phyloP scores from a whole-genome alignment of 2,113 vertebrate genomes.

The Perognathus longimembris region DNA sequence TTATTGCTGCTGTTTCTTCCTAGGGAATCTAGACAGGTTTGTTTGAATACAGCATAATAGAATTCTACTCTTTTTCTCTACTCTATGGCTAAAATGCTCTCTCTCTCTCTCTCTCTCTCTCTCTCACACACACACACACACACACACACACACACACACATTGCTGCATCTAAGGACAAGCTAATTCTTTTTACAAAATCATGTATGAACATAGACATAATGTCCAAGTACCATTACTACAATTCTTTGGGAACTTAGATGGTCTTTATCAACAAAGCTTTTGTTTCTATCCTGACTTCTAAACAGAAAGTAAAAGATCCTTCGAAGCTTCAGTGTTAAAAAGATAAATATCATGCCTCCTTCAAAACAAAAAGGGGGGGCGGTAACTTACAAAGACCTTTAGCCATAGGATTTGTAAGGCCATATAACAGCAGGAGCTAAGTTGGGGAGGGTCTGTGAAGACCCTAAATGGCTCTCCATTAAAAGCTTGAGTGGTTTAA shows the following conservation, averaged over 20 bases:
- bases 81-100: neutral
- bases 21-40: neutral
- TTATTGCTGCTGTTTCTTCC: constrained; percentile 21
- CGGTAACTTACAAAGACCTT: neutral
- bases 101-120: too few species aligned
- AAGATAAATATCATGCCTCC: neutral
- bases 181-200: constrained; percentile 16
- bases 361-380: neutral
- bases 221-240: neutral
- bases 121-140: too few species aligned
- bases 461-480: neutral
- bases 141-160: neutral
- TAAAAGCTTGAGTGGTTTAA: neutral
- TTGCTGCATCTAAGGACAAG: neutral
- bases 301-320: constrained; percentile 50
- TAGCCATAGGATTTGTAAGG: neutral
- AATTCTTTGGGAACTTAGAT: neutral
- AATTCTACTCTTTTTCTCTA: neutral
- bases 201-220: neutral
- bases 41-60: neutral
- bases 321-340: constrained; percentile 1
- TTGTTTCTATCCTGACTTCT: constrained; percentile 21
- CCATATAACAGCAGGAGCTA: neutral
- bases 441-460: neutral
- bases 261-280: constrained; percentile 50